Evolutionary conservation across 2,797 vertebrate species (phyloP), one percentile per base, ranked within the genome.

Genomic region (Antennarius maculatus): DNA sequence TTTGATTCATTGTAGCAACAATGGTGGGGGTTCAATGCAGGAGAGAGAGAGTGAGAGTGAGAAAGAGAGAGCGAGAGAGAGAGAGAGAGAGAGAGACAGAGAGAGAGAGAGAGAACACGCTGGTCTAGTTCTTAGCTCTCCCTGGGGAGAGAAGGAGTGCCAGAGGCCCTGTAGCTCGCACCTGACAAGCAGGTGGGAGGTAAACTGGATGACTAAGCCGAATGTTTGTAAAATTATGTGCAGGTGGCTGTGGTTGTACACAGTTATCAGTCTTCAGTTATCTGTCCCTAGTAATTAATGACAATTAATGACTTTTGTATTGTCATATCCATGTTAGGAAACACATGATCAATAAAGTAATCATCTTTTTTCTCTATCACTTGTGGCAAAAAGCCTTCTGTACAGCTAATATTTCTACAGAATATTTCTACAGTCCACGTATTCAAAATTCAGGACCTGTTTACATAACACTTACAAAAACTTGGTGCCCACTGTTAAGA

Each of bases 41-140:
- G 69, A 82, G 71, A 57, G 53, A 79, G 14, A 67, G 77, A 82
- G 17, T 62, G 11, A 37, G 34, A 50, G 14, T 74, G 34, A 50
- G 14, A 43, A 4, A 5, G 23, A 74, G 54, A 66, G 59, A 68
- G 39, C 73, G 37, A 45, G 37, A 61, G 47, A 54, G 54, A 48
- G 3, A 67, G 47, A 77, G 66, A 83, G 29, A 37, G 29, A 54
- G 15, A 6, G 48, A 27, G 7, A 18, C 18, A 71, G 55, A 74
- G 17, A 75, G 31, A 49, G 12, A 41, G 10, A 4, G 23, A 74
- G 53, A 66, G 59, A 74, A 92, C 91, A 87, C 89, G 91, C 84
- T 77, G 45, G 74, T 89, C 90, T 91, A 85, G 91, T 92, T 92
- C 83, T 66, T 78, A 73, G 57, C 74, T 76, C 82, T 86, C 85